Evolutionary conservation across 2,888 invertebrate species (phyloP), one percentile per base, ranked within the genome.

Genomic region (Andrena bucephala): DNA sequence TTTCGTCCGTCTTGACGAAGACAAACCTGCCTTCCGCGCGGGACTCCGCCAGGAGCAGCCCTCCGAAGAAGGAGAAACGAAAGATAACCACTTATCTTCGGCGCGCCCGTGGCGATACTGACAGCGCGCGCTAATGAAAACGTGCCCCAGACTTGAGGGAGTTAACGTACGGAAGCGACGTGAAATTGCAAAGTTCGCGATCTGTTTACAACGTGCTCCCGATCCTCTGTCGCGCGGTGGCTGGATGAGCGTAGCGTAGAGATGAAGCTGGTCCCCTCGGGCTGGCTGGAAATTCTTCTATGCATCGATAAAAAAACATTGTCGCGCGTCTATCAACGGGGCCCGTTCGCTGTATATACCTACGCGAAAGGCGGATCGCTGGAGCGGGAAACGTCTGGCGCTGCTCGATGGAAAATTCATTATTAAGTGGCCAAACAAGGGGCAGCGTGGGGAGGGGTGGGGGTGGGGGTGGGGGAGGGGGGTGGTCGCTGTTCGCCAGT

Each of bases 1-100:
- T 83, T 85, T 85, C 85, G 85, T 68, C 76, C 36, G 81, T 67
- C 83, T 89, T 88, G 87, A 89, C 87, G 87, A 89, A 89, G 87
- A 89, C 89, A 89, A 87, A 87, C 87, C 89, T 81, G 77, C 42
- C 77, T 73, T 63, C 71, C 68, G 24, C 74, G 70, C 62, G 72
- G 54, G 62, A 57, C 60, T 65, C 69, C 65, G 27, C 42, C 29
- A 57, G 63, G 68, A 75, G 66, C 62, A 42, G 24, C 31, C 36
- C 29, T 52, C 29, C 48, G 13, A 7, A 59, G 65, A 50, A 71
- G 66, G 65, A 67, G 70, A 84, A 78, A 76, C 54, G 63, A 73
- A 65, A 77, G 63, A 85, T 74, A 85, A 72, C 66, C 78, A 79
- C 76, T 81, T 87, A 80, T 79, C 71, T 77, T 62, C 72, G 60